These are phyloP conservation scores for Antedon mediterranea DNA, from an alignment of 53 echinoderm and acorn worm species.

Conservation along the genomic window DNA sequence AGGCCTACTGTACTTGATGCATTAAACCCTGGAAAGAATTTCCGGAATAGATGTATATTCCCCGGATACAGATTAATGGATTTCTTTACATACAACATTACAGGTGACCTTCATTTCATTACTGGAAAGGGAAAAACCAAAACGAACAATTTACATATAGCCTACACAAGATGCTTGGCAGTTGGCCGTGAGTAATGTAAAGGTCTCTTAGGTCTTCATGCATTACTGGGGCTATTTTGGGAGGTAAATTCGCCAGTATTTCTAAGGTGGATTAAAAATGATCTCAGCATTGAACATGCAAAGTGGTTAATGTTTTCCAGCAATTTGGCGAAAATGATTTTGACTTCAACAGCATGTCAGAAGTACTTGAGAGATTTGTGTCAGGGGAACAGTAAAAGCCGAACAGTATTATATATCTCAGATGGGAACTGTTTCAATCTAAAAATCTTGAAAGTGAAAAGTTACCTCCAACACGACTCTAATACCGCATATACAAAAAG, in stretches of 20 bases:
- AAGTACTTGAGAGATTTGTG: slow-evolving; percentile 14
- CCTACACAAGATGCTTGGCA: neutral
- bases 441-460: slow-evolving; percentile 2
- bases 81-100: too few species aligned
- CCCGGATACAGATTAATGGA: too few species aligned
- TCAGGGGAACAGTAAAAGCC: slow-evolving; percentile 15
- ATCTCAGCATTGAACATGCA: slow-evolving; percentile 12
- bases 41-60: too few species aligned
- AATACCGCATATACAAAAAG: slow-evolving; percentile 18
- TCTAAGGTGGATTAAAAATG: slow-evolving; percentile 9
- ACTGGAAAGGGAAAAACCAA: too few species aligned
- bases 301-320: slow-evolving; percentile 11
- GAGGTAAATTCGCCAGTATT: slow-evolving; percentile 22
- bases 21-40: too few species aligned
- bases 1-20: too few species aligned
- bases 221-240: slow-evolving; percentile 23
- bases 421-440: slow-evolving; percentile 4
- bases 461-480: slow-evolving; percentile 9
- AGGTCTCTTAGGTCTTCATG: slow-evolving; percentile 9
- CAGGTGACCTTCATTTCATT: too few species aligned
- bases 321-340: slow-evolving; percentile 19
- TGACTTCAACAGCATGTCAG: neutral
- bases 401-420: slow-evolving; percentile 9
- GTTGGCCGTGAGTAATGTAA: slow-evolving; percentile 14
- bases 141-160: slow-evolving; percentile 20